Evolutionary conservation across 1,140 invertebrate species (phyloP), one percentile per base, ranked within the genome.

Genomic region (Hyles euphorbiae): DNA sequence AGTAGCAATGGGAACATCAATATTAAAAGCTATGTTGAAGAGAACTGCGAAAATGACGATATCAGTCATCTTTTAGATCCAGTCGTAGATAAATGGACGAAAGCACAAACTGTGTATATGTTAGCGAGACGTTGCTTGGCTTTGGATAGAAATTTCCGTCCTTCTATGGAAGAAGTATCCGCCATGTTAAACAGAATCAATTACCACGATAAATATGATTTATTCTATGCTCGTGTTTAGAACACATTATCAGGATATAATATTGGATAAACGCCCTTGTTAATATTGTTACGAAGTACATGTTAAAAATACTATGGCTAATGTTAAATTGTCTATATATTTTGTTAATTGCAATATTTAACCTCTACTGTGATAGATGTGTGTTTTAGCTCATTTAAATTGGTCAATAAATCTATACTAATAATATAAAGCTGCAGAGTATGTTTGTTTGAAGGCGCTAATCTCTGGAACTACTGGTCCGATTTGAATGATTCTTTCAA

Each of bases 21-120:
- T 53, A 84, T 88, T 34, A 79, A 81, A 53, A 66, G 72, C 56
- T 83, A 81, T 71, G 71, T 88, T 32, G 69, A 77, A 60, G 82
- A 87, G 36, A 75, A 69, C 58, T 60, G 61, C 34, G 43, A 53
- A 2, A 62, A 78, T 56, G 66, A 69, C 34, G 71, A 83, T 33
- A 81, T 85, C 7, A 73, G 43, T 46, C 55, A 34, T 8, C 49
- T 86, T 32, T 56, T 88, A 11, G 85, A 88, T 54, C 58, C 65
- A 40, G 50, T 63, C 12, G 67, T 78, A 34, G 46, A 56, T 11
- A 60, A 72, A 5, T 88, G 85, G 85, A 65, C 63, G 6, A 74
- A 73, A 65, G 81, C 71, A n/a, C 64, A 65, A 43, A 63, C 77
- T 5, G 58, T 88, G n/a, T 88, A 71, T 67, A 60, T 53, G 3